phyloP scores from a whole-genome alignment of 2,797 vertebrate species.

The Onychomys leucogaster region DNA sequence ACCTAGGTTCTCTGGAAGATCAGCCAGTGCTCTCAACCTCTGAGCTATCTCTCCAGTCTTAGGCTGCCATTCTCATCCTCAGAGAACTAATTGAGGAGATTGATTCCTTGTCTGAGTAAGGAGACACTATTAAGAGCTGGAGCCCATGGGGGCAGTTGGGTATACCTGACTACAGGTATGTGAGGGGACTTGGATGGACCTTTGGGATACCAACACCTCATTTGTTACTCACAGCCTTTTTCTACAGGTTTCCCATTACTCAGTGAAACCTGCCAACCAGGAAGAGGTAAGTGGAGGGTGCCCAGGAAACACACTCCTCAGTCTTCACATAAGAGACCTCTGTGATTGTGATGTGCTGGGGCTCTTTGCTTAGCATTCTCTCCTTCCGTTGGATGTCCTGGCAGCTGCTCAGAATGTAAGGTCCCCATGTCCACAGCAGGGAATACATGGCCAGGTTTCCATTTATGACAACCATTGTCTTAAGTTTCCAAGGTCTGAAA shows the following conservation, averaged over 20 bases:
- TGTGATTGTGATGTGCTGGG: not conserved
- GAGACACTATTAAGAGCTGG: not conserved
- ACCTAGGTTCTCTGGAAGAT: not conserved
- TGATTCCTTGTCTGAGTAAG: not conserved
- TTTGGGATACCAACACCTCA: not conserved
- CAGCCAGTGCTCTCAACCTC: not conserved
- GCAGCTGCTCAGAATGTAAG: not conserved
- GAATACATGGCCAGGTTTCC: not conserved
- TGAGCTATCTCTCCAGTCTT: not conserved
- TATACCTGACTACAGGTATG: not conserved
- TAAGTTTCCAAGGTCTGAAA: not conserved
- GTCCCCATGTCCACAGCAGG: not conserved
- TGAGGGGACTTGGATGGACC: not conserved
- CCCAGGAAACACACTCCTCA: not conserved
- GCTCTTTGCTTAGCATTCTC: not conserved
- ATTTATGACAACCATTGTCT: not conserved
- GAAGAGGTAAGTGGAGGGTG: not conserved
- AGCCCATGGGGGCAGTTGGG: too few relatives aligned
- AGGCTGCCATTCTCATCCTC: not conserved
- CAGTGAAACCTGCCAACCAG: not conserved
- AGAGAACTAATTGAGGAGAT: not conserved
- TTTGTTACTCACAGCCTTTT: not conserved
- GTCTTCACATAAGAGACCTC: not conserved
- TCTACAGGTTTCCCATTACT: not conserved
- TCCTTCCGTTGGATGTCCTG: not conserved